Evolutionary conservation across 37 sponge, comb jelly and placozoan genomes (phyloP).

Genomic region (Corticium candelabrum): DNA sequence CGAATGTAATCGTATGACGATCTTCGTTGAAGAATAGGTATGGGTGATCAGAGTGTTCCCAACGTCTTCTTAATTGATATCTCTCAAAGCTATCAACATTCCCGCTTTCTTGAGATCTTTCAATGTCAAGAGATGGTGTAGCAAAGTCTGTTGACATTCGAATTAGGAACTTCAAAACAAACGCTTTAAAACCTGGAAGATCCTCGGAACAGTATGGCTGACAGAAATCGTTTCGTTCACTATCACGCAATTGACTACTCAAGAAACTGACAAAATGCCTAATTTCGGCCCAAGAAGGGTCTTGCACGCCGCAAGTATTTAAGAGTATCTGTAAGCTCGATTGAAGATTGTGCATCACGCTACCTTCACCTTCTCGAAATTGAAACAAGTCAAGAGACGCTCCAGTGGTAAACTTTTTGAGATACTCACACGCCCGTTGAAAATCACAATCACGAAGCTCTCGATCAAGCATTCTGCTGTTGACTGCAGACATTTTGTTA

Average conservation of each 20-base stretch:
- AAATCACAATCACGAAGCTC: no score
- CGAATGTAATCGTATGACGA: background rate
- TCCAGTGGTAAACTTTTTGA: background rate
- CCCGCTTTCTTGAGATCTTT: background rate
- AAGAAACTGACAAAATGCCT: background rate
- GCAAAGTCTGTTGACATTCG: slow-evolving; percentile 3
- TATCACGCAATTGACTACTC: background rate
- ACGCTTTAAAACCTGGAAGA: background rate
- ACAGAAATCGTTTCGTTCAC: background rate
- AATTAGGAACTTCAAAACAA: background rate
- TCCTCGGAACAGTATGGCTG: background rate
- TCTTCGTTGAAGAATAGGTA: slow-evolving; percentile 14
- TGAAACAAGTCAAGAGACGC: background rate
- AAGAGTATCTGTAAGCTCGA: background rate
- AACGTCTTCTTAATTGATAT: background rate
- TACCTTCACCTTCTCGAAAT: background rate
- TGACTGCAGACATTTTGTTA: no score
- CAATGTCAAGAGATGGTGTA: slow-evolving; percentile 2
- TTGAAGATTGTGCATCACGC: background rate
- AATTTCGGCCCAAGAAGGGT: slow-evolving; percentile 1
- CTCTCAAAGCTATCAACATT: background rate
- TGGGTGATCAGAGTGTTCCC: slow-evolving; percentile 6
- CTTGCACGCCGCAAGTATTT: background rate
- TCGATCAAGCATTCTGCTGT: no score
- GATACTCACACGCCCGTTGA: background rate